Percentiles rank a stretch among this genome's conserved stretches.
Conservation (phyloP, 2,797 vertebrate species). For the Astyanax mexicanus region DNA sequence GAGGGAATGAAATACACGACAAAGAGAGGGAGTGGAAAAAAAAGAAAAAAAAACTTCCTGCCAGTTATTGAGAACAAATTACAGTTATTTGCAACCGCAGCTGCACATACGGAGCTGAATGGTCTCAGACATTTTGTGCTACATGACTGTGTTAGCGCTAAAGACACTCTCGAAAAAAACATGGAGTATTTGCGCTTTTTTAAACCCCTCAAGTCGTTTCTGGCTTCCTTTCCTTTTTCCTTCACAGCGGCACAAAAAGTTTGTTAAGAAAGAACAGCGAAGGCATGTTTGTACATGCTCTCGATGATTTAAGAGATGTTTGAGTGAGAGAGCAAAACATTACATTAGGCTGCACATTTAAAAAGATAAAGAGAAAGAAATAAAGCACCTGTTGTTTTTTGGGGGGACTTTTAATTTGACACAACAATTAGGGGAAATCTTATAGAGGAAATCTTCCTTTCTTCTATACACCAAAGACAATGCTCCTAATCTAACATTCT, state of each 20-base stretch:
- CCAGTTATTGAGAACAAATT: conserved; percentile 51
- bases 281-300: neutral
- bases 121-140: conserved; percentile 24
- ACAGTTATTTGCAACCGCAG: conserved; percentile 50
- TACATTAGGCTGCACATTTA: neutral
- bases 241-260: neutral
- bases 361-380: too few relatives aligned
- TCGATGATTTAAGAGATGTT: neutral
- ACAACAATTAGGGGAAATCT: too few relatives aligned
- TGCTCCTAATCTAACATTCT: too few relatives aligned
- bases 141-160: conserved; percentile 14
- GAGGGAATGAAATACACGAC: conserved; percentile 4
- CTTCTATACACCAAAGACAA: too few relatives aligned
- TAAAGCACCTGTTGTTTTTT: too few relatives aligned
- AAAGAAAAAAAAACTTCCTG: conserved; percentile 5
- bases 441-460: too few relatives aligned
- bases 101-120: conserved; percentile 18
- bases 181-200: neutral
- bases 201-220: neutral
- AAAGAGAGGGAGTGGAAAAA: neutral
- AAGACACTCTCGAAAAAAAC: neutral
- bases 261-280: neutral
- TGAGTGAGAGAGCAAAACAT: neutral
- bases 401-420: too few relatives aligned
- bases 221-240: neutral